These are phyloP conservation scores for Sphecodes monilicornis DNA, from an alignment of 2,888 invertebrate genomes.

Conservation along the genomic window DNA sequence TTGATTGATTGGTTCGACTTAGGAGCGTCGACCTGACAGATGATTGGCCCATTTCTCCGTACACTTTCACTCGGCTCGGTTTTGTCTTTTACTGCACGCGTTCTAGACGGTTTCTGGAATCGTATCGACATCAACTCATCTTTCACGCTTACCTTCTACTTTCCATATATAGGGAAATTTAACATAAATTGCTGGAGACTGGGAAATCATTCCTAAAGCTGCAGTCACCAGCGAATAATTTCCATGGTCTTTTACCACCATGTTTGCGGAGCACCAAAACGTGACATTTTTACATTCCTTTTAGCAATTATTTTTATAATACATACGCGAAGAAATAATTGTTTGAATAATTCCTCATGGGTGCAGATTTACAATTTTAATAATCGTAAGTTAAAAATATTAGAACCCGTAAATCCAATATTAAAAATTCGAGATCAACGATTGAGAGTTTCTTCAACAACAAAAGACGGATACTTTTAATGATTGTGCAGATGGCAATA, in stretches of 20 bases:
- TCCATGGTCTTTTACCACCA: neutral
- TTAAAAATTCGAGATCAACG: too few relatives aligned
- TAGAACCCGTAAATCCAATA: too few relatives aligned
- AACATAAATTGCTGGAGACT: neutral
- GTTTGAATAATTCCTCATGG: too few relatives aligned
- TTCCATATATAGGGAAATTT: neutral
- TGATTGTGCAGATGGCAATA: too few relatives aligned
- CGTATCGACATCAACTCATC: neutral
- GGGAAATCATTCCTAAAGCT: neutral
- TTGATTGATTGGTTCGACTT: conserved; percentile 9
- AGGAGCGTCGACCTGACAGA: conserved; percentile 9
- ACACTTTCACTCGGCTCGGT: conserved; percentile 1
- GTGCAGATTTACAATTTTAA: too few relatives aligned
- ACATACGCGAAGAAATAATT: too few relatives aligned
- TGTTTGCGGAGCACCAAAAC: too few relatives aligned
- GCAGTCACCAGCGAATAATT: neutral
- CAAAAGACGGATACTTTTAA: too few relatives aligned
- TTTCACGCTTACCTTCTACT: neutral
- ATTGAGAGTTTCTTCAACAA: too few relatives aligned
- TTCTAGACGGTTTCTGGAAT: neutral
- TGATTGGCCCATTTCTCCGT: conserved; percentile 10
- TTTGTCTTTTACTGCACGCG: neutral
- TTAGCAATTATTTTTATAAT: too few relatives aligned
- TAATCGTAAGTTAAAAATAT: too few relatives aligned
- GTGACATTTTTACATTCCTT: too few relatives aligned